These are phyloP conservation scores for Seriola dumerili DNA, from an alignment of 2,113 vertebrate species.

Conservation along the genomic window DNA sequence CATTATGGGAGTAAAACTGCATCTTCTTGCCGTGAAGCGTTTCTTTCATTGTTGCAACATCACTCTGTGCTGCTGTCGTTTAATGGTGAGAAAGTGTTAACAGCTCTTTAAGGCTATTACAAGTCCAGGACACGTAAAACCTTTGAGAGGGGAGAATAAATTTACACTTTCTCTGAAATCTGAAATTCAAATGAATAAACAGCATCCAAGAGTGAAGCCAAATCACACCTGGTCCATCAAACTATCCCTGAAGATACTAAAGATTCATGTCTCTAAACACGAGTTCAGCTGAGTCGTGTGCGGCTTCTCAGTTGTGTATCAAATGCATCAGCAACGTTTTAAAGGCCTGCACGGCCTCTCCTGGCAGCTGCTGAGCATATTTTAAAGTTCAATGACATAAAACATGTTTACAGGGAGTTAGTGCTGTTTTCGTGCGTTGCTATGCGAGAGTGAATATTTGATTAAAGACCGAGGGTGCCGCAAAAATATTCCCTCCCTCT, in stretches of 20 bases:
- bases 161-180: background rate
- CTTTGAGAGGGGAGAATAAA: background rate
- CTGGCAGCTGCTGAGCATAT: slow-evolving; percentile 24
- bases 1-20: background rate
- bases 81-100: background rate
- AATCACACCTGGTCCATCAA: background rate
- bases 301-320: background rate
- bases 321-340: background rate
- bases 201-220: too few relatives aligned
- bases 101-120: background rate
- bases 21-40: background rate
- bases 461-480: slow-evolving; percentile 8
- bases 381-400: slow-evolving; percentile 16
- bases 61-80: background rate
- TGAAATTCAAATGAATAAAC: background rate
- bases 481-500: background rate
- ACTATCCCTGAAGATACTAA: background rate
- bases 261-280: background rate
- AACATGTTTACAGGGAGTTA: slow-evolving; percentile 18
- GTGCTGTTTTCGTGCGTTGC: slow-evolving; percentile 27
- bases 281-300: background rate
- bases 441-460: background rate
- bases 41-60: too few relatives aligned
- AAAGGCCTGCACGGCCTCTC: background rate
- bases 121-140: background rate